phyloP scores from a whole-genome alignment of 2,113 vertebrate genomes.

The Scopus umbretta region DNA sequence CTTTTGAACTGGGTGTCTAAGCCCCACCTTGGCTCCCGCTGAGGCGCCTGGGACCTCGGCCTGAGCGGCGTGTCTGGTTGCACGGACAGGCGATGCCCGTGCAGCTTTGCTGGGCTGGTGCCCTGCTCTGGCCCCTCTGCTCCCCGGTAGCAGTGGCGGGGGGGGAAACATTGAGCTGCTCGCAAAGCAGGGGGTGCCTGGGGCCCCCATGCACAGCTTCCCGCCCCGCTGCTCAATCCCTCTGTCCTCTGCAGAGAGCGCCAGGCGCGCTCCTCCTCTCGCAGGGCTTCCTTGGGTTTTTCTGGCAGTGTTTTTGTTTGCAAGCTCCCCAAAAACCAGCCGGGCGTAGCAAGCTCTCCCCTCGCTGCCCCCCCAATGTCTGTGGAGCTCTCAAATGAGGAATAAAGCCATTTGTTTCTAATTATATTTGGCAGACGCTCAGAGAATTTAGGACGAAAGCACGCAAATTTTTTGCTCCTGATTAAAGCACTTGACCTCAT shows the following conservation, averaged over 20 bases:
- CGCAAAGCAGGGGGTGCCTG: not conserved
- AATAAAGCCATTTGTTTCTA: slow-evolving; percentile 65
- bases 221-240: not conserved
- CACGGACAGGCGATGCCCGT: fast-evolving
- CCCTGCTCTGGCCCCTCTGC: not conserved
- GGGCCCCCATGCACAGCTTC: fast-evolving
- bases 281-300: not conserved
- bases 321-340: not conserved
- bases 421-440: slow-evolving; percentile 54
- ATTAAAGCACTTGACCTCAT: slow-evolving; percentile 61
- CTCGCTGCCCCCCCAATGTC: not conserved
- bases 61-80: not conserved
- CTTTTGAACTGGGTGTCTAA: not conserved
- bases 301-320: not conserved
- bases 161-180: not conserved
- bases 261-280: not conserved
- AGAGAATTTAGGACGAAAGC: slow-evolving; percentile 53
- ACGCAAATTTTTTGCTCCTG: slow-evolving; percentile 29
- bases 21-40: not conserved
- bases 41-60: not conserved
- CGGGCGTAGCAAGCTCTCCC: not conserved
- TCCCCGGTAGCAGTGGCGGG: not conserved
- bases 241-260: not conserved
- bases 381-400: slow-evolving; percentile 3
- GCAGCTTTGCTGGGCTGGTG: not conserved